A percentile compares a stretch with the other conserved stretches of the same genome.
Conservation (phyloP, 1,140 invertebrate species). For the Drosophila pallidifrons region DNA sequence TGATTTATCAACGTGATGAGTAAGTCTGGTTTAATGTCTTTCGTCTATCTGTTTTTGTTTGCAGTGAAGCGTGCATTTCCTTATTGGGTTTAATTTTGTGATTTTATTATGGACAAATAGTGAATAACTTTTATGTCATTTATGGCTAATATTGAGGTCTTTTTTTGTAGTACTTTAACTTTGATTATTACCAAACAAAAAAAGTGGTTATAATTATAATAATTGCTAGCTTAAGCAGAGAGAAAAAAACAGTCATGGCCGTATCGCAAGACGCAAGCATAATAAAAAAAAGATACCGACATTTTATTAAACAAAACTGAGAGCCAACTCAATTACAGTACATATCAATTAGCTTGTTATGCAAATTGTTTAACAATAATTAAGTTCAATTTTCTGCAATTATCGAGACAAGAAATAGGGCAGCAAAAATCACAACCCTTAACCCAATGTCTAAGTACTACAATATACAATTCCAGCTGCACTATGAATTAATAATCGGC, state of each 20-base stretch:
- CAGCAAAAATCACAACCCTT: constrained; percentile 5
- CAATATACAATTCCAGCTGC: neutral
- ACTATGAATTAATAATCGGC: neutral
- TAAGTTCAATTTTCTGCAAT: constrained; percentile 15
- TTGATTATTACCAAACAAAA: constrained; percentile 34
- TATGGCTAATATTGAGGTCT: constrained; percentile 21
- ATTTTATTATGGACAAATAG: constrained; percentile 17
- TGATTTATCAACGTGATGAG: constrained; percentile 31
- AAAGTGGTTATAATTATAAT: constrained; percentile 43
- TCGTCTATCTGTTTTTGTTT: neutral
- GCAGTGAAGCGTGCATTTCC: constrained; percentile 35
- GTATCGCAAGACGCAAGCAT: neutral
- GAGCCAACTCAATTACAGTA: constrained; percentile 31
- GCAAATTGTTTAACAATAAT: constrained; percentile 39
- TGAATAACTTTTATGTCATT: constrained; percentile 29
- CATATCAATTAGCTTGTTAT: constrained; percentile 34
- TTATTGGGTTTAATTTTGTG: constrained; percentile 27
- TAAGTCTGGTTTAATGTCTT: constrained; percentile 34
- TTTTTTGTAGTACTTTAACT: constrained; percentile 6
- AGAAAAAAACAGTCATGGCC: constrained; percentile 19
- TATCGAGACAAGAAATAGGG: constrained; percentile 9
- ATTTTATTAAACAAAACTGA: constrained; percentile 6
- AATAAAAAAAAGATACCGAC: constrained; percentile 6
- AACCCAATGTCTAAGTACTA: neutral
- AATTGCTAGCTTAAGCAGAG: constrained; percentile 35